Conservation (phyloP, 2,888 invertebrate genomes). For the Drosophila peninsularis region DNA sequence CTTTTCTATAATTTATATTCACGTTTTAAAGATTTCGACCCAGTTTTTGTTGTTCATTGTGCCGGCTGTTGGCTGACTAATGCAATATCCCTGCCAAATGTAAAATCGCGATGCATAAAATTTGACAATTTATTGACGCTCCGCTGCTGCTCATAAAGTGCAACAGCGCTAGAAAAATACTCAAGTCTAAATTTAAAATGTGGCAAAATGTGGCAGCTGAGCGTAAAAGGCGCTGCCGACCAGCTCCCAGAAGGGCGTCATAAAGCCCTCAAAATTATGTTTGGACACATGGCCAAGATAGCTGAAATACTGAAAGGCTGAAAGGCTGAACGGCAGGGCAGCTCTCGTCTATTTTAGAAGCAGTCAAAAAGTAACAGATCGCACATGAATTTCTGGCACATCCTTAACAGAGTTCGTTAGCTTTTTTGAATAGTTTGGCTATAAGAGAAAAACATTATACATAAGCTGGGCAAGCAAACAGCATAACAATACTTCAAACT, state of each 20-base stretch:
- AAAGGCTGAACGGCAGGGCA: slow-evolving; percentile 2
- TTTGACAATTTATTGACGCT: slow-evolving; percentile 82
- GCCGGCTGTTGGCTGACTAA: slow-evolving; percentile 21
- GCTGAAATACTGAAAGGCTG: background rate
- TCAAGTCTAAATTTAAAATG: slow-evolving; percentile 66
- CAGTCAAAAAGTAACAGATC: slow-evolving; percentile 6
- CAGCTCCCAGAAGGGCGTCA: slow-evolving; percentile 42
- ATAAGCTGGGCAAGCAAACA: too few species aligned
- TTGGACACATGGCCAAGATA: slow-evolving; percentile 16
- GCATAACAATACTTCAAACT: slow-evolving; percentile 38
- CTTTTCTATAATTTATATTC: background rate
- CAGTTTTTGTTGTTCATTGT: background rate
- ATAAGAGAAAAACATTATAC: slow-evolving; percentile 24
- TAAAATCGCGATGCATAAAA: slow-evolving; percentile 69
- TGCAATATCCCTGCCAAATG: slow-evolving; percentile 46
- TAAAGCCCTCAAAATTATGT: slow-evolving; percentile 58
- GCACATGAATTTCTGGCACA: slow-evolving; percentile 12
- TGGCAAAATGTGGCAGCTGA: slow-evolving; percentile 56
- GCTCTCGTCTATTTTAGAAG: slow-evolving; percentile 26
- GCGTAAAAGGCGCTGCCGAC: slow-evolving; percentile 24
- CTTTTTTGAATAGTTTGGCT: slow-evolving; percentile 19
- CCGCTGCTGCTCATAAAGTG: slow-evolving; percentile 56
- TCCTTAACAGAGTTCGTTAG: slow-evolving; percentile 15
- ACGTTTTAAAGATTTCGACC: background rate
- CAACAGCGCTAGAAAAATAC: slow-evolving; percentile 41